Conservation (phyloP, 1,140 invertebrate genomes). For the Drosophila teissieri region DNA sequence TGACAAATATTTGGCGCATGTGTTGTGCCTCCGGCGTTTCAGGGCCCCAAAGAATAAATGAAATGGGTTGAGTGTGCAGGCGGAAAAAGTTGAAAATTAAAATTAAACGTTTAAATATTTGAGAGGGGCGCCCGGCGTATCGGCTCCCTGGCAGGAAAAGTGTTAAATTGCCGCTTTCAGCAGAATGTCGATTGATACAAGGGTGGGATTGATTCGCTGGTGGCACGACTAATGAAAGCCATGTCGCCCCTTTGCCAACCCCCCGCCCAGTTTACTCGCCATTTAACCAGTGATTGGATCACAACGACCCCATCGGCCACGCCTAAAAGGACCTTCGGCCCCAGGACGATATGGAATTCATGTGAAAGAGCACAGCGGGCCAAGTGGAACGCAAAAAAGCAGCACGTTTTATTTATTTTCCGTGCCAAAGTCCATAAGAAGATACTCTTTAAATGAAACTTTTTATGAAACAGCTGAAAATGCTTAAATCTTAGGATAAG, state of each 20-base stretch:
- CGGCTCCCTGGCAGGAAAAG: conserved; percentile 34
- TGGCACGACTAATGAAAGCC: conserved; percentile 73
- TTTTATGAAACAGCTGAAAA: too few species aligned
- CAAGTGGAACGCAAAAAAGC: conserved; percentile 38
- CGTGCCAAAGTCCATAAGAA: not conserved
- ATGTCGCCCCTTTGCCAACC: conserved; percentile 10
- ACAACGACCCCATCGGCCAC: conserved; percentile 37
- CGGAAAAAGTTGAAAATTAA: conserved; percentile 60
- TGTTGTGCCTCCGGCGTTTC: conserved; percentile 28
- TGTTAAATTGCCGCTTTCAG: conserved; percentile 77
- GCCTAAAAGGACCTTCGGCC: conserved; percentile 18
- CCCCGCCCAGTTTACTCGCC: conserved; percentile 62
- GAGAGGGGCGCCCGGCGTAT: conserved; percentile 33
- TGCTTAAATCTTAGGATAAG: too few species aligned
- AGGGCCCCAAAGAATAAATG: not conserved
- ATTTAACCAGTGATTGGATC: conserved; percentile 81
- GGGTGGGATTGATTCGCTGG: conserved; percentile 31
- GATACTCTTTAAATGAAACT: conserved; percentile 27
- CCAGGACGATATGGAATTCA: conserved; percentile 47
- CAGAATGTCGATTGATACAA: conserved; percentile 62
- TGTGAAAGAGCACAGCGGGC: conserved; percentile 44
- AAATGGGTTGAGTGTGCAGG: not conserved
- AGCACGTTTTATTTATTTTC: conserved; percentile 29
- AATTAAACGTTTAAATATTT: conserved; percentile 75
- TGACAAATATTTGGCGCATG: conserved; percentile 69